Evolutionary conservation across 2,888 invertebrate genomes (phyloP), one percentile per base, ranked within the genome.

Genomic region (Melikaiella ostensackeni): DNA sequence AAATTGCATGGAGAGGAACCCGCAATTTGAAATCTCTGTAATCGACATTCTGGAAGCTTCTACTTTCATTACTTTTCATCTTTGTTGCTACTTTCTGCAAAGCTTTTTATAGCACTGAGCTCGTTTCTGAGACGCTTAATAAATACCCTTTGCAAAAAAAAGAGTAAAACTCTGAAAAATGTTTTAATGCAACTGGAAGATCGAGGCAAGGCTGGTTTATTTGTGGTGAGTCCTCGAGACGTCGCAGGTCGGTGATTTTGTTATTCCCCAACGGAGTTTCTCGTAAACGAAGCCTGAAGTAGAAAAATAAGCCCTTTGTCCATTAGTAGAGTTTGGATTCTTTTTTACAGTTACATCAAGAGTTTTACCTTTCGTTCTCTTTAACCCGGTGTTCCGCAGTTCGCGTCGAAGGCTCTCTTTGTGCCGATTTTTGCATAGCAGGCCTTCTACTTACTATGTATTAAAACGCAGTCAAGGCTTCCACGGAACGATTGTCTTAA

Each of bases 381-480:
- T 80, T 46, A 33, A 38, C 75, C 62, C 24, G 50, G 74, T 75
- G 38, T 80, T 77, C 76, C 79, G 24, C 76, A 76, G 77, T 61
- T 55, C 55, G 24, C 59, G 38, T n/a, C 74, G 55, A 70, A 46
- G 38, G 46, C 63, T 81, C 76, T 78, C 80, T 87, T 86, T 86
- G 82, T 86, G 80, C 77, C 82, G 83, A 88, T 88, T 88, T 82
- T 87, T 86, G 86, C 85, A 84, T 84, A 76, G 85, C 82, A 84
- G 81, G 81, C 83, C 81, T 70, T 84, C 81, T 88, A 84, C 84
- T 86, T 85, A 87, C 80, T 83, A 80, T 76, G 86, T 85, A 84
- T 85, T 85, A 84, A 87, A 86, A 84, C 82, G 82, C 81, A 82
- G 83, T 84, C 85, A 82, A 86, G 85, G 83, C 83, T 87, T 86